Conservation (phyloP, 2,113 vertebrate species). For the Hyaena hyaena region DNA sequence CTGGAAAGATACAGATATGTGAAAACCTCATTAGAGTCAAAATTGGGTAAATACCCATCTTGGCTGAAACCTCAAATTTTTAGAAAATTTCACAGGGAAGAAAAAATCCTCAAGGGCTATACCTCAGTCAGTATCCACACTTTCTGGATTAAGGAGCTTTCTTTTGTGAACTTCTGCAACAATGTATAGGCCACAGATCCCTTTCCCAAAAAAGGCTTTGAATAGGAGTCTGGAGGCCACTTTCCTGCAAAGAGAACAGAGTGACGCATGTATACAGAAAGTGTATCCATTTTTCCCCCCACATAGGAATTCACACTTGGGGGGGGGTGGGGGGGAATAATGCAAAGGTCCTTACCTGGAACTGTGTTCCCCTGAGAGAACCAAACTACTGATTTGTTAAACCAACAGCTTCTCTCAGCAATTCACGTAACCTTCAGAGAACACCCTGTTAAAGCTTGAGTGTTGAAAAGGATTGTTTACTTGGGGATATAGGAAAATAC, state of each 20-base stretch:
- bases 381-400: slow-evolving; percentile 47
- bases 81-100: slow-evolving; percentile 46
- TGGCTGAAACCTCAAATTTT: slow-evolving; percentile 66
- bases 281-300: background rate
- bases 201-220: slow-evolving; percentile 1
- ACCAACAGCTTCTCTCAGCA: background rate
- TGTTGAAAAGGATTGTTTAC: slow-evolving; percentile 59
- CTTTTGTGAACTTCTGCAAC: slow-evolving; percentile 17
- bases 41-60: slow-evolving; percentile 37
- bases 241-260: slow-evolving; percentile 19
- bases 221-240: background rate
- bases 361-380: background rate
- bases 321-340: background rate
- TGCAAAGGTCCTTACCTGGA: background rate
- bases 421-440: background rate
- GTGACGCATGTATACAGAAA: background rate
- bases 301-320: background rate
- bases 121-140: slow-evolving; percentile 52
- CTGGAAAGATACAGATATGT: background rate
- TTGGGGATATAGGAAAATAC: slow-evolving; percentile 51
- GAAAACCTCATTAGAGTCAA: slow-evolving; percentile 52
- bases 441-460: background rate
- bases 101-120: slow-evolving; percentile 56
- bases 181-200: background rate
- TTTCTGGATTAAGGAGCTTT: slow-evolving; percentile 29